Evolutionary conservation across 1,140 invertebrate species (phyloP).

Genomic region (Brachionus sp.): DNA sequence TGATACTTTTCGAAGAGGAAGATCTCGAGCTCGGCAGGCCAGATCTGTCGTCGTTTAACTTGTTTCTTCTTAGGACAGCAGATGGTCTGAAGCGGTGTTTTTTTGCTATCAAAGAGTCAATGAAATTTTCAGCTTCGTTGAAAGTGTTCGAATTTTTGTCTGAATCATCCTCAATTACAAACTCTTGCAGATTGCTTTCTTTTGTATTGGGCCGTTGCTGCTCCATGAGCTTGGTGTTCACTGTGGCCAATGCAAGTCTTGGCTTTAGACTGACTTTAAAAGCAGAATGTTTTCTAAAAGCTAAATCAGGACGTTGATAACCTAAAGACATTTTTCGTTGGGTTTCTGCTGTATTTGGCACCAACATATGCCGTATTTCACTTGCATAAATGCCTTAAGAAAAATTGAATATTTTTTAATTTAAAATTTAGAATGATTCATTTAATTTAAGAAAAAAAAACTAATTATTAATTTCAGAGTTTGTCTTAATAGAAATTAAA

Average conservation of each 20-base stretch:
- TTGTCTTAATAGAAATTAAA: not conserved
- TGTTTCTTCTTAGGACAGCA: not conserved
- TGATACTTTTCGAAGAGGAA: not conserved
- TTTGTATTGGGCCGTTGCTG: slow-evolving; percentile 23
- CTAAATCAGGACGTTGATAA: not conserved
- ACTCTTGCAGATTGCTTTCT: not conserved
- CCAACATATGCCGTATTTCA: slow-evolving; percentile 17
- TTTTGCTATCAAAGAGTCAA: not conserved
- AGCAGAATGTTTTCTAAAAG: slow-evolving; percentile 16
- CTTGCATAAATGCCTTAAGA: slow-evolving; percentile 33
- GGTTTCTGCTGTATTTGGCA: not conserved
- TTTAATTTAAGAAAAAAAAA: not conserved
- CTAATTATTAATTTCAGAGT: too few relatives aligned
- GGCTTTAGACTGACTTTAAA: slow-evolving; percentile 2
- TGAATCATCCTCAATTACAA: not conserved
- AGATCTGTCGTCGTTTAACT: not conserved
- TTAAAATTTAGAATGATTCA: not conserved
- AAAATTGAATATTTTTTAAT: not conserved
- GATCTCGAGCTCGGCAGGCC: not conserved
- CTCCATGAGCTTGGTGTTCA: slow-evolving; percentile 25
- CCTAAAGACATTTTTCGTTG: not conserved
- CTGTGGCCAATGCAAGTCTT: not conserved
- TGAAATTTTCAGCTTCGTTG: not conserved
- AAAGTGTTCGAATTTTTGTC: slow-evolving; percentile 20
- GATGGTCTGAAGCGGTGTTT: not conserved